phyloP scores from a whole-genome alignment of 2,888 invertebrate species.

The Ichneumoninae sp. region DNA sequence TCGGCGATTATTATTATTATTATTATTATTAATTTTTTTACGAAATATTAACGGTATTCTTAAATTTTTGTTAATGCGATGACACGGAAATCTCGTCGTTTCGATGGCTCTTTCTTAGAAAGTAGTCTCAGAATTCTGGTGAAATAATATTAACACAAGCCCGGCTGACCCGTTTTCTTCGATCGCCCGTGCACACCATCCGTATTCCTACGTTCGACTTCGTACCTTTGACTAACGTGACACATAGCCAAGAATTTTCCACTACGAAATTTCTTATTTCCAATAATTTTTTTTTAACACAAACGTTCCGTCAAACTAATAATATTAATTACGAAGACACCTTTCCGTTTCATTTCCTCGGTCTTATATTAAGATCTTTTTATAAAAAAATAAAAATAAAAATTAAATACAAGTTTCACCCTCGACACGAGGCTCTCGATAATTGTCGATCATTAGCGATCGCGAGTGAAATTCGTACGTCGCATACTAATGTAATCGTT shows the following conservation, averaged over 20 bases:
- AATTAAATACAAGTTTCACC: slow-evolving; percentile 50
- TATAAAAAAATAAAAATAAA: background rate
- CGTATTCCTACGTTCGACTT: too few species aligned
- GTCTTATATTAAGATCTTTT: background rate
- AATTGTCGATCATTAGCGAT: slow-evolving; percentile 24
- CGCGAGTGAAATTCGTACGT: slow-evolving; percentile 45
- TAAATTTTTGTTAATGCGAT: background rate
- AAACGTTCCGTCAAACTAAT: slow-evolving; percentile 12
- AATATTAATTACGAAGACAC: slow-evolving; percentile 39
- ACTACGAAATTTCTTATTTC: slow-evolving; percentile 5
- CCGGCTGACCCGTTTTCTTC: background rate
- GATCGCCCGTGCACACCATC: background rate
- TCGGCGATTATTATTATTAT: background rate
- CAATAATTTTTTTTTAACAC: slow-evolving; percentile 1
- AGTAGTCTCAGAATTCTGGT: background rate
- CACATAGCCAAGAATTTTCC: background rate
- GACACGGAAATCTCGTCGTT: background rate
- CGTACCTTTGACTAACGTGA: background rate
- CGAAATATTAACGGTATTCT: background rate
- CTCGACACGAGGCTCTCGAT: slow-evolving; percentile 35
- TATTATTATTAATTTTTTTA: background rate
- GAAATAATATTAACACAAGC: background rate
- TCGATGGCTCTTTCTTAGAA: background rate
- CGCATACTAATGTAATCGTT: background rate
- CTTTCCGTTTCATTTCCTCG: slow-evolving; percentile 48